phyloP scores from a whole-genome alignment of 2,888 invertebrate genomes.

The Eupithecia tripunctaria region DNA sequence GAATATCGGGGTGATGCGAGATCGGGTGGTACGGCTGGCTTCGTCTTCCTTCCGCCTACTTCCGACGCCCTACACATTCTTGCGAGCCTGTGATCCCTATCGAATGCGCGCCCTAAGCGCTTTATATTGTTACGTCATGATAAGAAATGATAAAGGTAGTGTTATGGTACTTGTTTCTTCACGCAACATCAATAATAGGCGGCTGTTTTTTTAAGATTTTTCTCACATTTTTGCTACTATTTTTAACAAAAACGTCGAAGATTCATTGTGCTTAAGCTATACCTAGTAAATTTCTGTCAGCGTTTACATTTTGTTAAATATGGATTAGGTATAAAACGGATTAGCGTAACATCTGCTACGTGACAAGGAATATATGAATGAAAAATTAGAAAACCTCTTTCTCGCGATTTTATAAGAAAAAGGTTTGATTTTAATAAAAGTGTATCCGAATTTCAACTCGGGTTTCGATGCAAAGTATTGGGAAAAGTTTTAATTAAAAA shows the following conservation, averaged over 20 bases:
- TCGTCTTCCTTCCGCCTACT: conserved; percentile 57
- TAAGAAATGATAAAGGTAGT: conserved; percentile 28
- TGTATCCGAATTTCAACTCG: conserved; percentile 11
- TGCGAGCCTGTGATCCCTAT: conserved; percentile 39
- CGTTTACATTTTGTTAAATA: conserved; percentile 16
- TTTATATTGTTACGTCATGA: conserved; percentile 38
- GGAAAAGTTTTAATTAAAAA: conserved; percentile 30
- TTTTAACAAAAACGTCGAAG: not conserved
- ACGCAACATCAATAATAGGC: not conserved
- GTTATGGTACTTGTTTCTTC: conserved; percentile 8
- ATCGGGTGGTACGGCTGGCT: conserved; percentile 39
- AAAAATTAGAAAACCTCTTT: conserved; percentile 31
- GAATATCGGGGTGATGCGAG: conserved; percentile 41
- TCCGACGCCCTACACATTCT: conserved; percentile 47
- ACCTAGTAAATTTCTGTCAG: too few relatives aligned
- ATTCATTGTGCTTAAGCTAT: not conserved
- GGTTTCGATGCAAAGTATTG: conserved; percentile 9
- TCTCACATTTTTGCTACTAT: not conserved
- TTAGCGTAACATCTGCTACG: conserved; percentile 40
- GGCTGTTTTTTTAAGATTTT: not conserved
- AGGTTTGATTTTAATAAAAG: conserved; percentile 18
- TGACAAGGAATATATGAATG: conserved; percentile 44
- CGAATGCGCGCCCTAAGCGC: conserved; percentile 36
- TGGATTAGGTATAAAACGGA: conserved; percentile 31
- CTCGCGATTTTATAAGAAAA: conserved; percentile 17